A percentile compares a stretch with the other conserved stretches of the same genome.
phyloP scores from a whole-genome alignment of 2,888 invertebrate species.

The Oscheius sp. region DNA sequence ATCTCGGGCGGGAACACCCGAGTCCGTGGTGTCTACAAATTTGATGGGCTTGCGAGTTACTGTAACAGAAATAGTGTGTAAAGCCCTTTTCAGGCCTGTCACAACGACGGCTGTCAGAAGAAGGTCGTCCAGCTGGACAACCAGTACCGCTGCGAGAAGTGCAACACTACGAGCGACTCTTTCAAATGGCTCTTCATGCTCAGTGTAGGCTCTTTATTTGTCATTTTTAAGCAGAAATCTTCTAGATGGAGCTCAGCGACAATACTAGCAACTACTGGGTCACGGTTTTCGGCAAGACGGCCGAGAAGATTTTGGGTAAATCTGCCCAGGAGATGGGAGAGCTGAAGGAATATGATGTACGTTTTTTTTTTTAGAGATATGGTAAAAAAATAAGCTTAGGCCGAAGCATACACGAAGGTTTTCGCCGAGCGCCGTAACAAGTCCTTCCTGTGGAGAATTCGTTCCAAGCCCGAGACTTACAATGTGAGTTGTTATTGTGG shows the following conservation, averaged over 20 bases:
- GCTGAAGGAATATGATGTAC: slow-evolving; percentile 67
- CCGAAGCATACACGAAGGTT: slow-evolving; percentile 79
- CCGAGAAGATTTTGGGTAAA: slow-evolving; percentile 83
- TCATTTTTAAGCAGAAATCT: neutral
- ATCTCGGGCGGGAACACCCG: no score
- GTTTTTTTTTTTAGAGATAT: neutral
- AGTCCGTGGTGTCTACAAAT: no score
- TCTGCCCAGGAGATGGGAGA: slow-evolving; percentile 85
- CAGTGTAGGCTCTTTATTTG: slow-evolving; percentile 26
- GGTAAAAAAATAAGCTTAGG: slow-evolving; percentile 30
- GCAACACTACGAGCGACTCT: slow-evolving; percentile 85
- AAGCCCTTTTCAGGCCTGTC: slow-evolving; percentile 81
- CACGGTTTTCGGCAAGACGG: slow-evolving; percentile 86
- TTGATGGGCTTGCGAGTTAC: neutral
- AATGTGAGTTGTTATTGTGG: slow-evolving; percentile 77
- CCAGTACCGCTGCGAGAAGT: slow-evolving; percentile 95
- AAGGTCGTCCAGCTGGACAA: slow-evolving; percentile 86
- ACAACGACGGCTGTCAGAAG: slow-evolving; percentile 89
- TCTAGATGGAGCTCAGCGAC: slow-evolving; percentile 87
- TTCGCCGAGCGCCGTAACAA: slow-evolving; percentile 85
- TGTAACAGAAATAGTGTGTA: neutral
- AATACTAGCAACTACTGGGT: slow-evolving; percentile 89
- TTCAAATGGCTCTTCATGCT: slow-evolving; percentile 78
- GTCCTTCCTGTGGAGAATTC: slow-evolving; percentile 85
- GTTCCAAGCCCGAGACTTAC: slow-evolving; percentile 89